Conservation (phyloP, 2,113 vertebrate species). For the Myotis brandtii region DNA sequence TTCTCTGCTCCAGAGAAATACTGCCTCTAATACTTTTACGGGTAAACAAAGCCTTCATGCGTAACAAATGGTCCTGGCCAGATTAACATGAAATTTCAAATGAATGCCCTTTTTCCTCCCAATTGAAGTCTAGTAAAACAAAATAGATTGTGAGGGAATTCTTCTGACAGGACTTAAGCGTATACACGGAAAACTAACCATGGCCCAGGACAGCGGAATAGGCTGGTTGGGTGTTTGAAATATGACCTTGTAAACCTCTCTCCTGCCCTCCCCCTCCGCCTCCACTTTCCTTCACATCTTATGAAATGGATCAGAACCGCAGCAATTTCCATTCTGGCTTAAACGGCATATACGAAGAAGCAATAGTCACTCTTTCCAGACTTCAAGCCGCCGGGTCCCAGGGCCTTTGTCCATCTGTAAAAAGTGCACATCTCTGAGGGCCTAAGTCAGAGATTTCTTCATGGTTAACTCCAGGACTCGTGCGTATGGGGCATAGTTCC, state of each 20-base stretch:
- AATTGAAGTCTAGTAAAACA: slow-evolving; percentile 60
- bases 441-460: slow-evolving; percentile 81
- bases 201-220: slow-evolving; percentile 32
- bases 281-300: slow-evolving; percentile 18
- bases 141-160: slow-evolving; percentile 60
- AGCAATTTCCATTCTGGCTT: slow-evolving; percentile 55
- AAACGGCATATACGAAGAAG: slow-evolving; percentile 64
- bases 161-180: slow-evolving; percentile 38
- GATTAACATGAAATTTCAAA: slow-evolving; percentile 32
- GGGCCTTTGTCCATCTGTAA: not conserved
- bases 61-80: slow-evolving; percentile 44
- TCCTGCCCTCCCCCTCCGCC: not conserved
- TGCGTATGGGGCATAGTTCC: slow-evolving; percentile 91
- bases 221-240: slow-evolving; percentile 63
- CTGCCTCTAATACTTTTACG: slow-evolving; percentile 35
- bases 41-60: slow-evolving; percentile 55
- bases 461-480: slow-evolving; percentile 92
- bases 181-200: not conserved
- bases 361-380: slow-evolving; percentile 65
- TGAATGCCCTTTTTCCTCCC: slow-evolving; percentile 47
- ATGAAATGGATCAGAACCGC: slow-evolving; percentile 18
- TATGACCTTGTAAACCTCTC: not conserved
- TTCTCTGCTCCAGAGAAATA: slow-evolving; percentile 17
- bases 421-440: not conserved
- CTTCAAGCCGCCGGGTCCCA: not conserved